Evolutionary conservation across 1,140 invertebrate species (phyloP), one percentile per base, ranked within the genome.

Genomic region (Sesamia nonagrioides): DNA sequence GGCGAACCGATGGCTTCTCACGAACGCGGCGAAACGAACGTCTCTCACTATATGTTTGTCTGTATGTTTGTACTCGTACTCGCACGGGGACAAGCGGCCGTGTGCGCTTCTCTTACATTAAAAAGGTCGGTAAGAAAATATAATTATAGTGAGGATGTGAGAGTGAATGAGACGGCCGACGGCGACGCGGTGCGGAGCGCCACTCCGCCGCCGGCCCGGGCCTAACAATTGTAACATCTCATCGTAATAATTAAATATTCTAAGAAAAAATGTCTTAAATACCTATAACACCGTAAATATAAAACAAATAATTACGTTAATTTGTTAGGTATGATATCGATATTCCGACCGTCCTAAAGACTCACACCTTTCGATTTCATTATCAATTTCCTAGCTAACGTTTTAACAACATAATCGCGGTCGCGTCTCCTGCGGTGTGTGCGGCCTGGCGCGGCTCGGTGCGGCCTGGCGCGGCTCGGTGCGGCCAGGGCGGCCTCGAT

Each of bases 281-380:
- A 93, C 92, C 92, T 95, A 94, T 91, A 95, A 95, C 92, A 95
- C 93, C 92, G 91, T 95, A 95, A 95, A 95, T 95, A 94, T 95
- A 95, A 94, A 95, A 94, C 93, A 95, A 95, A 94, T 95, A 92
- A 93, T 95, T 94, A 95, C 93, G 93, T 95, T 94, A 94, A 89
- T 94, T 93, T 95, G 92, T 94, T 93, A 93, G 93, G 93, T 95
- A 95, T 95, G 93, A 95, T 94, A 94, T 94, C 92, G 90, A 92
- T 92, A 89, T 88, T 90, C 91, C 91, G 90, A 93, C 88, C 91
- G 93, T 95, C 91, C 88, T 91, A 91, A 82, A 90, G 91, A 92
- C 89, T 90, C 91, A 94, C 92, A 94, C 93, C 92, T 91, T 89
- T 92, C 89, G 93, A 90, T 95, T 95, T 93, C 88, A 94, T 95